Evolutionary conservation across 2,888 invertebrate genomes (phyloP).

Genomic region (Dorcus hopei): DNA sequence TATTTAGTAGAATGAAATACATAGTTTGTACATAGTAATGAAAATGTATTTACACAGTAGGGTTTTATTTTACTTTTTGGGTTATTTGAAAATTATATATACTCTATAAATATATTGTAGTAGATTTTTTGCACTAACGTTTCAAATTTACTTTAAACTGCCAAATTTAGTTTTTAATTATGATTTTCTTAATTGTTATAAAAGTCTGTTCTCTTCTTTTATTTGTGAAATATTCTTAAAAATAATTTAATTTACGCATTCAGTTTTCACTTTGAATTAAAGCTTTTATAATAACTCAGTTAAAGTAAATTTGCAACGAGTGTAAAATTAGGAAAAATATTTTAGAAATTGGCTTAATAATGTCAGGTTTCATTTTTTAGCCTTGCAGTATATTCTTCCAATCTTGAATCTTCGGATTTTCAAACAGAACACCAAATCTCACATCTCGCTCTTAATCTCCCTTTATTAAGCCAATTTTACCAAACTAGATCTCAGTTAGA

Average conservation of each 20-base stretch:
- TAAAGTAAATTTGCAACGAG: neutral
- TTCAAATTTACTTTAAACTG: neutral
- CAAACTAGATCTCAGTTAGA: conserved; percentile 1
- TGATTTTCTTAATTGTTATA: too few relatives aligned
- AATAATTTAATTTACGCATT: too few relatives aligned
- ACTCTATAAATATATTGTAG: conserved; percentile 10
- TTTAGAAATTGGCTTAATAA: conserved; percentile 1
- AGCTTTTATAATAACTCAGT: too few relatives aligned
- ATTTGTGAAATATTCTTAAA: too few relatives aligned
- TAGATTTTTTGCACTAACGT: neutral
- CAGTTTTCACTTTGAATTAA: too few relatives aligned
- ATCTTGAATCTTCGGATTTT: too few relatives aligned
- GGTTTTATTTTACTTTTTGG: conserved; percentile 21
- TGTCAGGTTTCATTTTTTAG: neutral
- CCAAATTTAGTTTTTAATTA: neutral
- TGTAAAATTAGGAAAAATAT: neutral
- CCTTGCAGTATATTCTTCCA: too few relatives aligned
- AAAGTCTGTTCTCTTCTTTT: too few relatives aligned
- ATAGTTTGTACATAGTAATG: conserved; percentile 8
- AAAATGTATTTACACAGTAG: conserved; percentile 22
- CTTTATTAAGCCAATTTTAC: conserved; percentile 1
- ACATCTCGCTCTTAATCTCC: too few relatives aligned
- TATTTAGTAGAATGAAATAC: conserved; percentile 10
- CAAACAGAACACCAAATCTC: too few relatives aligned
- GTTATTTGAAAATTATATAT: conserved; percentile 24